Evolutionary conservation across 1,140 invertebrate species (phyloP).

Genomic region (Drepana arcuata): DNA sequence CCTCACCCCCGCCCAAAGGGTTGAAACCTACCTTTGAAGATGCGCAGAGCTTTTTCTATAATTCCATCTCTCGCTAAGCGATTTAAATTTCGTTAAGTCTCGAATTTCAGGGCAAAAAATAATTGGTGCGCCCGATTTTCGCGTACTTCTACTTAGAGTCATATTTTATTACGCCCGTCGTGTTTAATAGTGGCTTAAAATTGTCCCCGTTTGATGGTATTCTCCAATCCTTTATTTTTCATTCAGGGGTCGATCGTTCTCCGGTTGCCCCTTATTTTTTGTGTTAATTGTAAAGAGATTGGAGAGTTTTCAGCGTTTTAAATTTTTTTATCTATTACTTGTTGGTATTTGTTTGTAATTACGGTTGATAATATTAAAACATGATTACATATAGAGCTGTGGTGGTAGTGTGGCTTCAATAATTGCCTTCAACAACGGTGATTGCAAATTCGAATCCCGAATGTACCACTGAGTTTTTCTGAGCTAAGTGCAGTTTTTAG

Average conservation of each 20-base stretch:
- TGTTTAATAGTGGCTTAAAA: constrained; percentile 5
- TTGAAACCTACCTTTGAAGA: constrained; percentile 64
- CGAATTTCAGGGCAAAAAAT: constrained; percentile 65
- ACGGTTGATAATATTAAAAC: too few relatives aligned
- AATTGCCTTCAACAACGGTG: constrained; percentile 1
- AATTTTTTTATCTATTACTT: too few relatives aligned
- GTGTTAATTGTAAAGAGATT: too few relatives aligned
- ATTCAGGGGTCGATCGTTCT: too few relatives aligned
- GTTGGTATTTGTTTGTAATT: too few relatives aligned
- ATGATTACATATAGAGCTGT: too few relatives aligned
- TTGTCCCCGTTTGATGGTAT: constrained; percentile 6
- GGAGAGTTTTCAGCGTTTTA: too few relatives aligned
- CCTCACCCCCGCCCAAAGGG: constrained; percentile 32
- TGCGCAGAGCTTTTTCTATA: constrained; percentile 66
- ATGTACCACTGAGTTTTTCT: too few relatives aligned
- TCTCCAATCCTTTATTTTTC: constrained; percentile 11
- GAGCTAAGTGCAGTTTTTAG: too few relatives aligned
- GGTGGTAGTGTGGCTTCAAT: neutral
- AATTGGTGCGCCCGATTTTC: constrained; percentile 58
- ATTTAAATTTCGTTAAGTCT: constrained; percentile 67
- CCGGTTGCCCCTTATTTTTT: too few relatives aligned
- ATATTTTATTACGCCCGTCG: constrained; percentile 26
- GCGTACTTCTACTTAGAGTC: too few relatives aligned
- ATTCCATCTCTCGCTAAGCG: constrained; percentile 58
- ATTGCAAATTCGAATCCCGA: too few relatives aligned